Evolutionary conservation across 2,888 invertebrate species (phyloP).

Genomic region (Dolomedes plantarius): DNA sequence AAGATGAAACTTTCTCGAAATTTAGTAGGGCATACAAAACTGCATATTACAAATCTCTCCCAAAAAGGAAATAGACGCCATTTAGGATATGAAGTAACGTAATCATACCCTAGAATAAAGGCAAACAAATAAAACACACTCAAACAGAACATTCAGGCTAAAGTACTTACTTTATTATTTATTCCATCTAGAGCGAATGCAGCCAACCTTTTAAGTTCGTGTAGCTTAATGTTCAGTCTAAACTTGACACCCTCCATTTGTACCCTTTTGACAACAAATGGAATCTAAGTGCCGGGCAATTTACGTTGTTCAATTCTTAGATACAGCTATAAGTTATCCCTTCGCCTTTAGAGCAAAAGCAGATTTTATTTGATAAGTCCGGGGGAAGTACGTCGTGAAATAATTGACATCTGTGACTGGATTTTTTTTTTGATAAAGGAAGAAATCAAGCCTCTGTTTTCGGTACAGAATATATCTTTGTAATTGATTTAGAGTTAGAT

Average conservation of each 20-base stretch:
- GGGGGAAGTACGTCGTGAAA: too few relatives aligned
- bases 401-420: too few relatives aligned
- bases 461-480: too few relatives aligned
- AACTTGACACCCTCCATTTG: slow-evolving; percentile 11
- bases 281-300: neutral
- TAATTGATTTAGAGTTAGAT: too few relatives aligned
- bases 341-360: neutral
- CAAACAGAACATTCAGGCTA: too few relatives aligned
- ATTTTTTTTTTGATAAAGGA: too few relatives aligned
- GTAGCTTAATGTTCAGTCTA: neutral
- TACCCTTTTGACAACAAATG: slow-evolving; percentile 10
- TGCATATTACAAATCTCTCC: too few relatives aligned
- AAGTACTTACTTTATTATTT: slow-evolving; percentile 10
- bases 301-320: neutral
- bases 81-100: neutral
- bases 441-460: too few relatives aligned
- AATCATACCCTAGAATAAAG: too few relatives aligned
- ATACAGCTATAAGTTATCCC: neutral
- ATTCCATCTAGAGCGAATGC: neutral
- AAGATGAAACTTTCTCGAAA: too few relatives aligned
- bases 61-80: neutral
- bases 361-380: neutral
- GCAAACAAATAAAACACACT: too few relatives aligned
- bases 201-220: neutral
- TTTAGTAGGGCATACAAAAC: too few relatives aligned